phyloP scores from a whole-genome alignment of 2,888 invertebrate species.

The Eupelmus urozonus region DNA sequence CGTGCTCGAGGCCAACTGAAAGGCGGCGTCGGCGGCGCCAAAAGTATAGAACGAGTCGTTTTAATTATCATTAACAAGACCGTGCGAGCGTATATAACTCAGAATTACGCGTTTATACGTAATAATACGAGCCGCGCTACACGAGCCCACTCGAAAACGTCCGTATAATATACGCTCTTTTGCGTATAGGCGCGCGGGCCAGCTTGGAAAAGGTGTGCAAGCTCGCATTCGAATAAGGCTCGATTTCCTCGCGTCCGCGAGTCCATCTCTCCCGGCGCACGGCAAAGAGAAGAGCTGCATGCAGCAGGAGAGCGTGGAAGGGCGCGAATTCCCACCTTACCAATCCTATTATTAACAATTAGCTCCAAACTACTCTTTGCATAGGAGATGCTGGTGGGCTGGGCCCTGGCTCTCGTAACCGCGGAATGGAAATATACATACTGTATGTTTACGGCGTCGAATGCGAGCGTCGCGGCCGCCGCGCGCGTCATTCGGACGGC shows the following conservation, averaged over 20 bases:
- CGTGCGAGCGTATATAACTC: constrained; percentile 71
- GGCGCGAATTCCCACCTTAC: constrained; percentile 77
- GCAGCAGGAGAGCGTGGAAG: constrained; percentile 33
- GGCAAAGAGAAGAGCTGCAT: constrained; percentile 15
- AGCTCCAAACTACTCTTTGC: constrained; percentile 77
- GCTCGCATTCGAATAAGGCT: neutral
- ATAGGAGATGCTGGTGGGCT: constrained; percentile 59
- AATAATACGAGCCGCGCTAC: constrained; percentile 70
- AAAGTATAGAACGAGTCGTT: constrained; percentile 73
- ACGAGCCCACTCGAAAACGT: neutral
- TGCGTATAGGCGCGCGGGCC: neutral
- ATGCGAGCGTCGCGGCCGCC: constrained; percentile 59
- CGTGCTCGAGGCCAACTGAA: constrained; percentile 29
- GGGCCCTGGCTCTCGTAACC: constrained; percentile 72
- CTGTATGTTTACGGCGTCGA: constrained; percentile 73
- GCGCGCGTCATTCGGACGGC: neutral
- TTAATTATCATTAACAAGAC: constrained; percentile 76
- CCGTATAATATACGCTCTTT: constrained; percentile 29
- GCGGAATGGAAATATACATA: constrained; percentile 77
- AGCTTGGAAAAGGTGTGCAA: neutral
- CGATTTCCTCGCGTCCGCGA: constrained; percentile 22
- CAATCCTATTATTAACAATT: constrained; percentile 78
- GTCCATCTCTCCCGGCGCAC: neutral
- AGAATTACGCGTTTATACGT: constrained; percentile 76
- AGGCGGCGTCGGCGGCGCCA: constrained; percentile 60